Conservation (phyloP, 37 sponge, comb jelly and placozoan genomes). For the Chondrilla cf. caribensis region DNA sequence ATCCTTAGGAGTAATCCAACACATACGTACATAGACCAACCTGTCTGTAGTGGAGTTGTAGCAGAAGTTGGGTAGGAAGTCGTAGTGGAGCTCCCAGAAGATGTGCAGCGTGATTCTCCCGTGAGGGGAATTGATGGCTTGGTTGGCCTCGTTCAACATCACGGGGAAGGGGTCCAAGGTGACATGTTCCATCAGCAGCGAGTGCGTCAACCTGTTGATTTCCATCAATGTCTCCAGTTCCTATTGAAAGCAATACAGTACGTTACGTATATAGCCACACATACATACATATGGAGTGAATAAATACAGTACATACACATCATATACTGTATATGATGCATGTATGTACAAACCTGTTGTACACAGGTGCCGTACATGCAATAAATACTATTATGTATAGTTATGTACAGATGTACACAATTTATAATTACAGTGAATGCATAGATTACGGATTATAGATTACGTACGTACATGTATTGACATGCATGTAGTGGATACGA, state of each 20-base stretch:
- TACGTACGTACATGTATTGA: too few species aligned
- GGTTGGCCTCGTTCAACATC: slow-evolving; percentile 82
- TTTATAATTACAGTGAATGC: too few species aligned
- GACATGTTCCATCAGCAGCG: slow-evolving; percentile 81
- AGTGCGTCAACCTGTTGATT: slow-evolving; percentile 77
- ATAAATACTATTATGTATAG: too few species aligned
- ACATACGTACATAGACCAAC: slow-evolving; percentile 22
- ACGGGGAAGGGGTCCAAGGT: slow-evolving; percentile 78
- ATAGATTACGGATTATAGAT: too few species aligned
- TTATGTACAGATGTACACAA: too few species aligned
- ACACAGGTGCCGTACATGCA: too few species aligned
- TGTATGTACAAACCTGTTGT: too few species aligned
- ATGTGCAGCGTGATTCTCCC: slow-evolving; percentile 89
- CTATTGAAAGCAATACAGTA: too few species aligned
- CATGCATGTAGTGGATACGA: too few species aligned
- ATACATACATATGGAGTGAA: too few species aligned
- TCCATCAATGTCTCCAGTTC: slow-evolving; percentile 79
- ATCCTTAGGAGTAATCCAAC: background rate
- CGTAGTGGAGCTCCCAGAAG: slow-evolving; percentile 87
- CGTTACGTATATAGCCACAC: background rate
- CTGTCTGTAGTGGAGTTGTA: slow-evolving; percentile 95
- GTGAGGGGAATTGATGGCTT: slow-evolving; percentile 71
- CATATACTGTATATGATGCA: background rate
- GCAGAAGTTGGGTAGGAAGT: slow-evolving; percentile 92
- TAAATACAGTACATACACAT: too few species aligned